Evolutionary conservation across 1,140 invertebrate species (phyloP), one percentile per base, ranked within the genome.

Genomic region (Brachionus rotundiformis): DNA sequence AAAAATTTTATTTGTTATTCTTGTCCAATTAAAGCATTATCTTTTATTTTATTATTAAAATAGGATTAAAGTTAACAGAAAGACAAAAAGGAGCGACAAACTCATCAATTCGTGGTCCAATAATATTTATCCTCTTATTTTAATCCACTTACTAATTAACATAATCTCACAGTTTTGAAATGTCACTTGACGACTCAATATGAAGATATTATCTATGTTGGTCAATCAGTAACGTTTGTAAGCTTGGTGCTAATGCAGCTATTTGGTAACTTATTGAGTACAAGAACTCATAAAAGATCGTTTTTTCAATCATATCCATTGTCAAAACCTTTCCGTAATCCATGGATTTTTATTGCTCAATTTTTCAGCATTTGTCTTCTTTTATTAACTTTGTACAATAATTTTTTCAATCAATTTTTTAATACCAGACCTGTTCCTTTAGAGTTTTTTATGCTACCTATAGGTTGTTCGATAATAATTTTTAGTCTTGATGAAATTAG

Each of bases 401-500:
- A 25, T 29, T 76, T 49, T 49, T 76, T 76, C 31, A 76, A 76
- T 54, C 23, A 76, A n/a, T 49, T 76, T 49, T 76, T 76, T 31
- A 49, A 49, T 76, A 76, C 73, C 29, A 29, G 41, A 54, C 73
- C 73, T 0, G n/a, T 76, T 13, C 68, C 68, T 44, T 47, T 73
- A 11, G 68, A 73, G 36, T 73, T 73, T 73, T 73, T 73, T 73
- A 73, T 73, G 68, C 68, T 73, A 25, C 68, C 68, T 6, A 73
- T 73, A 11, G 68, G 68, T 44, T 73, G 36, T 19, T 73, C 36
- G 4, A 68, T 73, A 44, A n/a, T 73, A 25, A 73, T 73, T 47
- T 73, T 73, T 73, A 73, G 36, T 47, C 19, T 41, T 25, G 68
- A 73, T 73, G 68, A 73, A 73, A 73, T 73, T 73, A 73, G 68